Evolutionary conservation across 2,113 vertebrate species (phyloP), one percentile per base, ranked within the genome.

Genomic region (Larimichthys crocea): DNA sequence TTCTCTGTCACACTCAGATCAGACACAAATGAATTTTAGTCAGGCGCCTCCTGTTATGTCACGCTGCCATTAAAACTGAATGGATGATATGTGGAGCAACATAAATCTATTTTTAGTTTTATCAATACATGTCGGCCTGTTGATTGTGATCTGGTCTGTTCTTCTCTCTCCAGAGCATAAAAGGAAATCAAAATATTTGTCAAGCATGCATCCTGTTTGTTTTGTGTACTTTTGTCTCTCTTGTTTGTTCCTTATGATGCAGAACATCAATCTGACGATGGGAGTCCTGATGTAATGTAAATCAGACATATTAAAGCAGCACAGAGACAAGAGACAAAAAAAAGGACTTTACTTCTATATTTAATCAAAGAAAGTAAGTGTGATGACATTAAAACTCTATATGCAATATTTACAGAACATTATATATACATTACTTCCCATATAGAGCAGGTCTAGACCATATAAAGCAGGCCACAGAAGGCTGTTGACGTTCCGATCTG

Each of bases 91-190:
- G 48, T 70, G 19, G 49, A 16, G 29, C 79, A 74, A 74, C 19
- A 71, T 29, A 48, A 9, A 3, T 49, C 57, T 79, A 63, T 76
- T 68, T 80, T 79, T 81, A 55, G 62, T 50, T 76, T 22, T 9
- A 56, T 77, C 79, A 67, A 70, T 68, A 17, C 22, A 69, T 61
- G 65, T 72, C 11, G 56, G 59, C 26, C 44, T 61, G 67, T 57
- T 72, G 72, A 74, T 70, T 75, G 17, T 49, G 19, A 73, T 69
- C 1, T 31, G 31, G 50, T 68, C 24, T 15, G 24, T 44, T 20
- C 5, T 4, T 35, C 31, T 35, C 29, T 50, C 9, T 19, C 22
- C 31, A n/a, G 46, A 56, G 1, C 12, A 15, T 4, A 35, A 16
- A 9, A 74, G 24, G 10, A 5, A 60, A 22, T 31, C 14, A 4